Evolutionary conservation across 2,113 vertebrate species (phyloP).

Genomic region (Orthochromis indermauri): DNA sequence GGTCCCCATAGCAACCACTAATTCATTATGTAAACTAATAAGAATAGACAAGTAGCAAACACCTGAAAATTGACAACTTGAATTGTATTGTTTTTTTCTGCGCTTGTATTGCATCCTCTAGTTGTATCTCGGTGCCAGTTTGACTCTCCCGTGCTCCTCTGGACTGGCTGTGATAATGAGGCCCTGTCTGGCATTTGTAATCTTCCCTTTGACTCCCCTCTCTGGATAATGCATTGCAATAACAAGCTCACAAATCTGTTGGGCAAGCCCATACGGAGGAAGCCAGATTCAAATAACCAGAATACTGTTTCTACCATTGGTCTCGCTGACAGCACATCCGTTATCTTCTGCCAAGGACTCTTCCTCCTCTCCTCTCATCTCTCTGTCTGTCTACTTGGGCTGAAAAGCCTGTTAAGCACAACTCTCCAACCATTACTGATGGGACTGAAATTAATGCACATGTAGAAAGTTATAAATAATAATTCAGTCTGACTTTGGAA

Average conservation of each 20-base stretch:
- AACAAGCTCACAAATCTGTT: slow-evolving; percentile 37
- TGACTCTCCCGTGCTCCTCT: slow-evolving; percentile 34
- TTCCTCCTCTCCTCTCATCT: background rate
- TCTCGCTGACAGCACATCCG: slow-evolving; percentile 19
- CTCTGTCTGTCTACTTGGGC: background rate
- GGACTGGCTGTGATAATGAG: slow-evolving; percentile 43
- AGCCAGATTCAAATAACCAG: background rate
- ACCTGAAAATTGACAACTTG: slow-evolving; percentile 19
- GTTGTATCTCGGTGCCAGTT: slow-evolving; percentile 6
- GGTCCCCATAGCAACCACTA: slow-evolving; percentile 30
- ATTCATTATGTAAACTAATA: slow-evolving; percentile 22
- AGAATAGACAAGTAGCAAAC: slow-evolving; percentile 1
- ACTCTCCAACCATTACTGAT: slow-evolving; percentile 8
- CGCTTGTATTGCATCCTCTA: background rate
- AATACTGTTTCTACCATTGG: slow-evolving; percentile 24
- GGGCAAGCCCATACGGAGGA: slow-evolving; percentile 27
- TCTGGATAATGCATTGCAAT: slow-evolving; percentile 39
- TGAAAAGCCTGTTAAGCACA: slow-evolving; percentile 9
- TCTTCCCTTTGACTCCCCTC: slow-evolving; percentile 32
- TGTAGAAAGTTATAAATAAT: background rate
- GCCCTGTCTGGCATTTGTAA: slow-evolving; percentile 30
- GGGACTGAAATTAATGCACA: slow-evolving; percentile 4
- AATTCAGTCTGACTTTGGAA: background rate
- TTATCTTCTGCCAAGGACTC: slow-evolving; percentile 25
- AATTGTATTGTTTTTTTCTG: background rate